These are phyloP conservation scores for Griposia aprilina DNA, from an alignment of 2,888 invertebrate genomes.

Conservation along the genomic window DNA sequence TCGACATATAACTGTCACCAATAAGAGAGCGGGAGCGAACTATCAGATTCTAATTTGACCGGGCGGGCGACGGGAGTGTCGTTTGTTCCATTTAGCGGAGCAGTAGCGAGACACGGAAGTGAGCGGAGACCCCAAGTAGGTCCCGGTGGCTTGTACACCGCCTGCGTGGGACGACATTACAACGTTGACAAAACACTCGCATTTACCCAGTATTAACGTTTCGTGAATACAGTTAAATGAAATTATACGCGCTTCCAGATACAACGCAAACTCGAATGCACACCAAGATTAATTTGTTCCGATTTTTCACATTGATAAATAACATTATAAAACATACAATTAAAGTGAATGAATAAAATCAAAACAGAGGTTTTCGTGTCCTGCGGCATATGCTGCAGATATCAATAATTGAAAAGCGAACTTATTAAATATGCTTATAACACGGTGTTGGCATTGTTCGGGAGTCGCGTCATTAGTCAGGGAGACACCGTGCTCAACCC, in stretches of 20 bases:
- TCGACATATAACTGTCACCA: slow-evolving; percentile 57
- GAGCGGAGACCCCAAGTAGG: slow-evolving; percentile 70
- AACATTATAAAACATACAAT: slow-evolving; percentile 62
- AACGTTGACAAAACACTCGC: slow-evolving; percentile 79
- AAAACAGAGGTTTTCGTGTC: slow-evolving; percentile 62
- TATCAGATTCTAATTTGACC: slow-evolving; percentile 69
- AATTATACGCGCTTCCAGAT: slow-evolving; percentile 57
- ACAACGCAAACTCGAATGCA: slow-evolving; percentile 41
- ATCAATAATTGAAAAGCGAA: slow-evolving; percentile 82
- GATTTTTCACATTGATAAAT: slow-evolving; percentile 62
- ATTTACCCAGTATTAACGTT: slow-evolving; percentile 70
- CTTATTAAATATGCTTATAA: slow-evolving; percentile 84
- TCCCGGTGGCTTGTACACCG: slow-evolving; percentile 78
- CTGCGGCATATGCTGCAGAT: slow-evolving; percentile 81
- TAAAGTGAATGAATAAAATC: slow-evolving; percentile 55
- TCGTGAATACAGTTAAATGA: slow-evolving; percentile 71
- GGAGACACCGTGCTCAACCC: slow-evolving; percentile 82
- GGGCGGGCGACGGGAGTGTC: slow-evolving; percentile 60
- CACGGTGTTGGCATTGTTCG: slow-evolving; percentile 79
- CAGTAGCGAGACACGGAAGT: slow-evolving; percentile 78
- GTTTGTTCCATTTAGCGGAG: slow-evolving; percentile 74
- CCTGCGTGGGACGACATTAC: slow-evolving; percentile 83
- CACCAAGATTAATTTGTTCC: slow-evolving; percentile 51
- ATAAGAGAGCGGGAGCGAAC: slow-evolving; percentile 57
- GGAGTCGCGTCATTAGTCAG: slow-evolving; percentile 88